These are phyloP conservation scores for Arenaria interpres DNA, from an alignment of 2,113 vertebrate genomes.

Conservation along the genomic window DNA sequence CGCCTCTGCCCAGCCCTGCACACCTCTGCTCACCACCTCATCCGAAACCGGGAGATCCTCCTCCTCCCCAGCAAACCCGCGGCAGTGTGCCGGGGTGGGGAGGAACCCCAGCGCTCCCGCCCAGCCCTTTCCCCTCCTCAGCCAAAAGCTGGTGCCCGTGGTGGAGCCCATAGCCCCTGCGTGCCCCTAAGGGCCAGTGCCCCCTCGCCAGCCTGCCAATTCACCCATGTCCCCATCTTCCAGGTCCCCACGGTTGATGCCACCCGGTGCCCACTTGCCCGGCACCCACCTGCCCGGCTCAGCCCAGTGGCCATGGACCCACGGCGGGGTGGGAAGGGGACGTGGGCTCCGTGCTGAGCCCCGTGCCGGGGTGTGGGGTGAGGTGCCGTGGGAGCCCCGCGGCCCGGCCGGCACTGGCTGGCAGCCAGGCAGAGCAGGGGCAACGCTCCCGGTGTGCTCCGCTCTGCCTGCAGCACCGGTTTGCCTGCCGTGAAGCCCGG, in stretches of 20 bases:
- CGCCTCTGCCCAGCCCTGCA: not conserved
- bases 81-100: not conserved
- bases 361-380: accelerated
- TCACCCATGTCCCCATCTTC: not conserved
- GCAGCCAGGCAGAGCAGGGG: not conserved
- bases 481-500: not conserved
- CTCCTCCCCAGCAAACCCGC: not conserved
- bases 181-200: too few relatives aligned
- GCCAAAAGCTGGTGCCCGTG: accelerated
- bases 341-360: not conserved
- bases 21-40: accelerated
- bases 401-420: accelerated
- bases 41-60: not conserved
- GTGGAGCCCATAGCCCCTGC: not conserved
- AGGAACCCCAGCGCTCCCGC: accelerated
- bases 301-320: not conserved
- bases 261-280: not conserved
- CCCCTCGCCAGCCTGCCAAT: not conserved
- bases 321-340: accelerated
- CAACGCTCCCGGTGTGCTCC: not conserved
- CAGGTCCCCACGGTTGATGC: not conserved
- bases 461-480: not conserved
- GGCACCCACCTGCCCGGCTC: not conserved
- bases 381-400: not conserved
- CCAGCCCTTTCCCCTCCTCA: not conserved